phyloP scores from a whole-genome alignment of 2,113 vertebrate species.

The Thomomys bottae region DNA sequence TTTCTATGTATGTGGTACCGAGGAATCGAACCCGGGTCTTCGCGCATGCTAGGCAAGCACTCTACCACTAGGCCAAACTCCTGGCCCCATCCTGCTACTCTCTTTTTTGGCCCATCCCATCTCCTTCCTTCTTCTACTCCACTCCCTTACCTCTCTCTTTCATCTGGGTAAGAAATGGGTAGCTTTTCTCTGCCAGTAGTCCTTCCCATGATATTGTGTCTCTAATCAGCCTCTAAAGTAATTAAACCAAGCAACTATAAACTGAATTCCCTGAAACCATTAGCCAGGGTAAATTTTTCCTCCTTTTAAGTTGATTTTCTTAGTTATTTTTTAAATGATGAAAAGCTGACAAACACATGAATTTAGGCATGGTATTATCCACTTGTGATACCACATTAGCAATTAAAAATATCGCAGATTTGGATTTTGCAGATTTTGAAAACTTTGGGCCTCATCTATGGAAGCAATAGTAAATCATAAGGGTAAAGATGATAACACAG shows the following conservation, averaged over 20 bases:
- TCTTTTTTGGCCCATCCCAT: too few species aligned
- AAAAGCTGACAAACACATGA: not conserved
- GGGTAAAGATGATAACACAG: not conserved
- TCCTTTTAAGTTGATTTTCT: not conserved
- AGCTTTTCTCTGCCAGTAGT: not conserved
- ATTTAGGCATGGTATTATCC: not conserved
- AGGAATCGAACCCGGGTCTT: too few species aligned
- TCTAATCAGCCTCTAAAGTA: not conserved
- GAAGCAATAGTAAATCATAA: slow-evolving; percentile 21
- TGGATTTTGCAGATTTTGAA: not conserved
- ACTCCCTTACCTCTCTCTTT: not conserved
- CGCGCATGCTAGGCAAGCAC: too few species aligned
- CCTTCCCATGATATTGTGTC: not conserved
- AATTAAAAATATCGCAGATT: not conserved
- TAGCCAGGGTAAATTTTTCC: not conserved
- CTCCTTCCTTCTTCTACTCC: too few species aligned
- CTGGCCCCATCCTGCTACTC: too few species aligned
- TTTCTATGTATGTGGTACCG: too few species aligned
- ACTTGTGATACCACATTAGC: not conserved
- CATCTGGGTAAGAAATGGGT: not conserved
- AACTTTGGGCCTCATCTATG: not conserved
- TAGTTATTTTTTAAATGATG: not conserved
- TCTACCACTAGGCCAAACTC: too few species aligned
- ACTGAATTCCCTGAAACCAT: not conserved
- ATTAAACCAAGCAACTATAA: not conserved